Base-by-base conservation (phyloP, 2,888 invertebrate genomes). In the Drosophila demipolita region DNA sequence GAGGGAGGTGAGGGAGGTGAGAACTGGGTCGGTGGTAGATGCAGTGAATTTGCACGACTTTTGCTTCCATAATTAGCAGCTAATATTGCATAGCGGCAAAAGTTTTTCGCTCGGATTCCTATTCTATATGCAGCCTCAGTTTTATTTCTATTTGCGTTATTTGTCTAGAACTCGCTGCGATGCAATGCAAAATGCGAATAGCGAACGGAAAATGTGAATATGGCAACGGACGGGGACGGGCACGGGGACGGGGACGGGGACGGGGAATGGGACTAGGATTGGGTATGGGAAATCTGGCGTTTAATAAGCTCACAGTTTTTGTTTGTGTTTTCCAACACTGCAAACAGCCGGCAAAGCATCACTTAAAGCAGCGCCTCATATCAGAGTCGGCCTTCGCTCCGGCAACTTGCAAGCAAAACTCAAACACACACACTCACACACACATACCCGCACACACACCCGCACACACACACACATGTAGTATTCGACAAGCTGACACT, bases 251-350 rank as follows among this genome's bases (percentile, higher is more conserved):
- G 17, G 65, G 12, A 50, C 8, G 53, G 33, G 29, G 2, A 26
- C 1, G 33, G 17, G 26, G 2, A 15, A n/a, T 33, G 36, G 6
- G 9, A 45, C 45, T 20, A 54, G 60, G 20, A 59, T 62, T 50
- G 49, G 65, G 68, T 67, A 67, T 68, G 68, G 60, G 59, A 78
- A 78, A 83, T 70, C 73, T 81, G 82, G 73, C 82, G 78, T 84
- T 89, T 85, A 89, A 85, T 87, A 87, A 89, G 90, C 90, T 87
- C 88, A 78, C 88, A 86, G 90, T 86, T 86, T 82, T 61, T 86
- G 90, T 86, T 86, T 86, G 85, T 86, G 86, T 86, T 85, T 81
- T 86, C 73, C 84, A 85, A 85, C 89, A 89, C 84, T 87, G 87
- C 76, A 89, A 85, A 85, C 84, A 89, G 66, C 65, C 68, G 64